Conservation (phyloP, 2,797 vertebrate species). For the Muscicapa comitata region DNA sequence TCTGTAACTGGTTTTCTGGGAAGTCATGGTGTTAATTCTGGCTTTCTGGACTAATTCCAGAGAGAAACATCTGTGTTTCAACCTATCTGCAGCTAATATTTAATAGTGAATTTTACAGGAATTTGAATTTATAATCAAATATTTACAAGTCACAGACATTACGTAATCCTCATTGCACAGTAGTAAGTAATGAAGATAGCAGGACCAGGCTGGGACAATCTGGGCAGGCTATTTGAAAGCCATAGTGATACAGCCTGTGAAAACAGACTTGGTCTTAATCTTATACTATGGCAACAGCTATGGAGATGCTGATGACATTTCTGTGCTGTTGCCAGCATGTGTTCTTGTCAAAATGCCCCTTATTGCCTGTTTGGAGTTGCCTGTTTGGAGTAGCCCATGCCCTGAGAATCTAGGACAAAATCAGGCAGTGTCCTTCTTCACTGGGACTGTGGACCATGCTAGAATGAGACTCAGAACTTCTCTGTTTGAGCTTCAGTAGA, state of each 20-base stretch:
- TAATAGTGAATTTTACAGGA: slow-evolving; percentile 15
- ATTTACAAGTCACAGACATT: slow-evolving; percentile 27
- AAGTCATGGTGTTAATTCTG: background rate
- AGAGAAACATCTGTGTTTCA: slow-evolving; percentile 21
- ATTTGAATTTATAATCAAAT: slow-evolving; percentile 49
- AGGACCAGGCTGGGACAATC: background rate
- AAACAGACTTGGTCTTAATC: background rate
- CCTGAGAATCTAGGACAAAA: background rate
- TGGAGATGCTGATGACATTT: background rate
- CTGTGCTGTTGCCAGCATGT: background rate
- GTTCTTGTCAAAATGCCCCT: background rate
- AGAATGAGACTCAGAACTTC: background rate
- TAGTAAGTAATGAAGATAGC: background rate
- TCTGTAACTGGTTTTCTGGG: background rate
- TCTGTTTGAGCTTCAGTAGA: background rate
- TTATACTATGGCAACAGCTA: background rate
- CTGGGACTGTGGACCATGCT: background rate
- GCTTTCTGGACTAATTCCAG: slow-evolving; percentile 1
- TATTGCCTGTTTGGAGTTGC: background rate
- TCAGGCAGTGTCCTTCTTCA: background rate
- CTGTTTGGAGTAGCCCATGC: background rate
- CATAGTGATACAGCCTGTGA: background rate
- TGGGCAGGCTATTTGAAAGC: background rate
- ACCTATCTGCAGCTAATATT: background rate
- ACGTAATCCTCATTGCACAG: background rate